phyloP scores from a whole-genome alignment of 1,140 invertebrate species.

The Drosophila littoralis region DNA sequence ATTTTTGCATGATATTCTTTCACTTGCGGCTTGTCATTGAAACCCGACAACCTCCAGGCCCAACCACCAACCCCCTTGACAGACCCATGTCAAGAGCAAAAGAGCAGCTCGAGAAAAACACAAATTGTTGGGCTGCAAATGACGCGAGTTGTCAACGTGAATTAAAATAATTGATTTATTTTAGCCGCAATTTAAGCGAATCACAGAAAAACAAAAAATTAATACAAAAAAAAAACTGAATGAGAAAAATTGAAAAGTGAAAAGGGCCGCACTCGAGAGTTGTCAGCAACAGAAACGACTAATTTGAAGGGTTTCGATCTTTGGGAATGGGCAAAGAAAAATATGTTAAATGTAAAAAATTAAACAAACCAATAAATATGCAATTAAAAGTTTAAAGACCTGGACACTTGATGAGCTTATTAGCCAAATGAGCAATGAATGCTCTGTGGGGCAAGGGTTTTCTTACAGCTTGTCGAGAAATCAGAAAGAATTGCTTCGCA shows the following conservation, averaged over 20 bases:
- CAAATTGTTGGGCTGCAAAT: constrained; percentile 63
- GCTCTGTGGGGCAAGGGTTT: constrained; percentile 6
- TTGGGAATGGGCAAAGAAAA: not conserved
- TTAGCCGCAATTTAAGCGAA: constrained; percentile 72
- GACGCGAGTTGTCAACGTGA: constrained; percentile 76
- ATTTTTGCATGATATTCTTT: constrained; percentile 73
- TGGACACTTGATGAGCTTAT: constrained; percentile 47
- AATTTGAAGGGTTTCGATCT: constrained; percentile 30
- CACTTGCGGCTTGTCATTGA: constrained; percentile 33
- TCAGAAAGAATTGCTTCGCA: constrained; percentile 28
- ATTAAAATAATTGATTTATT: constrained; percentile 83
- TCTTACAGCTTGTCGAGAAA: constrained; percentile 17
- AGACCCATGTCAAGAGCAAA: constrained; percentile 65
- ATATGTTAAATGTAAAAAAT: constrained; percentile 26
- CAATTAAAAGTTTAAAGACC: constrained; percentile 48
- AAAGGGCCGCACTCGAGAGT: constrained; percentile 54
- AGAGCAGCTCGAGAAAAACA: constrained; percentile 47
- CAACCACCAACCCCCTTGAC: constrained; percentile 19
- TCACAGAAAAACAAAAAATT: constrained; percentile 26
- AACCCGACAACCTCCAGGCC: not conserved
- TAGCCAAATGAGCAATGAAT: constrained; percentile 44
- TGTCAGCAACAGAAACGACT: constrained; percentile 55
- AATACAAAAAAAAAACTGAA: constrained; percentile 16
- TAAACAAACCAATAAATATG: constrained; percentile 49
- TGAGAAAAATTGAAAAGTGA: constrained; percentile 26